Base-by-base conservation (phyloP, 1,140 invertebrate species). In the Drosophila navojoa region DNA sequence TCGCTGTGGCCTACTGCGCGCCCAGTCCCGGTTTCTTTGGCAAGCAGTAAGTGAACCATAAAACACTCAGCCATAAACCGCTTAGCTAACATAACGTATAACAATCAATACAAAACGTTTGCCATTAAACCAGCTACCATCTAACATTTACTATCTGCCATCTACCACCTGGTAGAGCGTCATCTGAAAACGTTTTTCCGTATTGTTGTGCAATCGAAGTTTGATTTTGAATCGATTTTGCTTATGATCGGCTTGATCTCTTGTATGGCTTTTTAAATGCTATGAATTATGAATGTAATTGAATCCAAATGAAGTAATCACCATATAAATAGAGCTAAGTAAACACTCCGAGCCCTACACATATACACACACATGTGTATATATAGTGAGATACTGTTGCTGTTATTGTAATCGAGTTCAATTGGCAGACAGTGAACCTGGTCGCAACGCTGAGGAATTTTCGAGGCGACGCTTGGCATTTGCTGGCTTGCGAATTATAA, bases 21-120 rank as follows among this genome's bases (percentile, higher is more conserved):
- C 90, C 90, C 50, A 71, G 81, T 77, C 90, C 90, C 42, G 90
- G 90, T 35, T 90, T 90, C 86, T 91, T 91, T 72, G 85, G 90
- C 81, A 91, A 91, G 72, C 90, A 91, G 90, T 91, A 57, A 91
- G 90, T 91, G 59, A 32, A 25, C 5, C 13, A 38, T 49, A 45
- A 57, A 71, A 44, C 53, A 53, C 52, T 45, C 42, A 32, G 16
- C 2, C 16, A 32, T 58, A 57, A 60, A 61, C 50, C 32, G 53
- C 42, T 71, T 16, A 35, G 40, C 44, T 16, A 35, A 50, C 44
- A 64, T 35, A 16, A 35, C 61, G 75, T 71, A 61, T 76, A 62
- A 22, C 32, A 29, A 29, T 6, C 6, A 29, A 53, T 52, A 59
- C 62, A 77, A 71, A 16, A 4, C 25, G 15, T 45, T n/a, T 13